A percentile compares a stretch with the other conserved stretches of the same genome.
phyloP scores from a whole-genome alignment of 2,888 invertebrate species.

The Agelastica alni region DNA sequence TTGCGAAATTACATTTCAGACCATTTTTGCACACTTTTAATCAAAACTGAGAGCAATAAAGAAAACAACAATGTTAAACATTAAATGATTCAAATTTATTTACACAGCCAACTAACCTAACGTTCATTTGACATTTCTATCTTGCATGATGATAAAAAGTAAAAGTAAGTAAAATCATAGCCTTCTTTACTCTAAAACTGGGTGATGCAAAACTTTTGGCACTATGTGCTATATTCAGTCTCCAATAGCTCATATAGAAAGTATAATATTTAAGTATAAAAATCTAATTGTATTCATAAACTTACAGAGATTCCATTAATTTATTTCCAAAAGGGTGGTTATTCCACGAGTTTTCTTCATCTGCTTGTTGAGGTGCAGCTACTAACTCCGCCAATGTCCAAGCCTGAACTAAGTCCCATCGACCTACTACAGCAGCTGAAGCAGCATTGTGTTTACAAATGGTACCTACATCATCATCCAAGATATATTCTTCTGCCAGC shows the following conservation, averaged over 20 bases:
- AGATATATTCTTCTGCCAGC: slow-evolving; percentile 81
- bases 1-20: too few relatives aligned
- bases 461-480: slow-evolving; percentile 62
- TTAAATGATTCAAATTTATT: too few relatives aligned
- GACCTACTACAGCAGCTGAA: slow-evolving; percentile 72
- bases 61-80: too few relatives aligned
- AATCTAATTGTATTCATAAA: slow-evolving; percentile 28
- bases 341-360: slow-evolving; percentile 76
- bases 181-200: too few relatives aligned
- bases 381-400: slow-evolving; percentile 84
- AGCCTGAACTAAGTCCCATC: slow-evolving; percentile 82
- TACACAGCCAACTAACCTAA: too few relatives aligned
- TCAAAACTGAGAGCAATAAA: too few relatives aligned
- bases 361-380: slow-evolving; percentile 56
- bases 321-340: slow-evolving; percentile 86
- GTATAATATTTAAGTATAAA: too few relatives aligned
- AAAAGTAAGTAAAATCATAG: too few relatives aligned
- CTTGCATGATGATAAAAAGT: too few relatives aligned
- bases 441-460: slow-evolving; percentile 84
- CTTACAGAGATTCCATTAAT: slow-evolving; percentile 84
- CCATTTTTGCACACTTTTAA: too few relatives aligned
- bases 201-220: background rate
- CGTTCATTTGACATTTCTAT: too few relatives aligned
- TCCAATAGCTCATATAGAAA: too few relatives aligned
- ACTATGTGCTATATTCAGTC: background rate